Conservation (phyloP, 2,797 vertebrate species). For the Cottoperca gobio region DNA sequence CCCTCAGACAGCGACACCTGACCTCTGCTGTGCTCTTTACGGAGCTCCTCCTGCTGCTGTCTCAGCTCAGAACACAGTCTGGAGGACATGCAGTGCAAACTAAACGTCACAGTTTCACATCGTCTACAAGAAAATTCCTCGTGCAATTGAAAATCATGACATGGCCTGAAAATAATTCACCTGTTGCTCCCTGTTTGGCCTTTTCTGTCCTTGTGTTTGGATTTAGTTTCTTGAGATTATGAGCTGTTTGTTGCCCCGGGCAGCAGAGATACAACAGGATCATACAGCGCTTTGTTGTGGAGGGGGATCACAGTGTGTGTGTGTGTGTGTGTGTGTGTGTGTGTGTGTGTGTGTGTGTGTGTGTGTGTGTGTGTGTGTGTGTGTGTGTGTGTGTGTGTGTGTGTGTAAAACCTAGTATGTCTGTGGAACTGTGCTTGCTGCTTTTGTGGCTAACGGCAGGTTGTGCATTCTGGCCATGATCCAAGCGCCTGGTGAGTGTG, state of each 20-base stretch:
- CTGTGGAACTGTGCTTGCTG: background rate
- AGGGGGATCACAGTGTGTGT: background rate
- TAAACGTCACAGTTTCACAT: constrained; percentile 10
- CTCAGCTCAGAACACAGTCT: constrained; percentile 37
- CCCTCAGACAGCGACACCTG: constrained; percentile 48
- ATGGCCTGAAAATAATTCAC: constrained; percentile 37
- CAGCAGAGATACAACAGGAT: constrained; percentile 51
- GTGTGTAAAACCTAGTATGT: constrained; percentile 23
- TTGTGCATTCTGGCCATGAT: constrained; percentile 38
- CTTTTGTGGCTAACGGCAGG: constrained; percentile 30
- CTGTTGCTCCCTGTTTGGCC: constrained; percentile 33
- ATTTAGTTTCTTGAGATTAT: constrained; percentile 52
- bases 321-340: background rate
- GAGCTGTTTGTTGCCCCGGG: constrained; percentile 36
- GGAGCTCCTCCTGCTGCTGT: constrained; percentile 34
- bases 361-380: background rate
- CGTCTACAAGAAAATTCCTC: background rate
- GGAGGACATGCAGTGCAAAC: constrained; percentile 41
- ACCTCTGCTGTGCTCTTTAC: constrained; percentile 41
- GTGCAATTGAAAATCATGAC: constrained; percentile 39
- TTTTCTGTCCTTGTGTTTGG: constrained; percentile 46
- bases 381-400: constrained; percentile 3
- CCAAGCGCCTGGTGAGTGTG: constrained; percentile 2
- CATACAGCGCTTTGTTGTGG: background rate
- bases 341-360: background rate